Evolutionary conservation across 37 sponge, comb jelly and placozoan species (phyloP).

Genomic region (Aplysina aerophoba): DNA sequence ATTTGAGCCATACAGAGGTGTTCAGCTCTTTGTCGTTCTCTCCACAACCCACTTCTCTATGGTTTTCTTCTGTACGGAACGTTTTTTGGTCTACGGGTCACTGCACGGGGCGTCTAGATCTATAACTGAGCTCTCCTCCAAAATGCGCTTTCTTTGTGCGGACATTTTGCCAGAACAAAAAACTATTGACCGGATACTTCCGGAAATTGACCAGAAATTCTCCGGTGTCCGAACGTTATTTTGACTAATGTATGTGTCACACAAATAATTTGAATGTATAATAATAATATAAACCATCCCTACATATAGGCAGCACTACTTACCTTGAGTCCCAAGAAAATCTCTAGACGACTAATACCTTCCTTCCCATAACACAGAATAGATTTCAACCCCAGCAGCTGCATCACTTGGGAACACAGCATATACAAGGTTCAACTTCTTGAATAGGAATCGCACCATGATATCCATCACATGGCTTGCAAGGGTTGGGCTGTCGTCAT

Average conservation of each 20-base stretch:
- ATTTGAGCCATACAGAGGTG: constrained; percentile 41
- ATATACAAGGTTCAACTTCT: too few species aligned
- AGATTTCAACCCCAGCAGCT: too few species aligned
- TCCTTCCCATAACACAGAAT: too few species aligned
- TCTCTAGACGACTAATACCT: too few species aligned
- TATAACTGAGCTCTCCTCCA: not conserved
- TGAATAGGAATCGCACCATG: too few species aligned
- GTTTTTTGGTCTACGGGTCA: not conserved
- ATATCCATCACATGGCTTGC: too few species aligned
- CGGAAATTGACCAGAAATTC: constrained; percentile 45
- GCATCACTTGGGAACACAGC: too few species aligned
- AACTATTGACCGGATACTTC: constrained; percentile 7
- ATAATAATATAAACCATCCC: too few species aligned
- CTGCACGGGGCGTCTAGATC: not conserved
- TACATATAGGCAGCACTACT: too few species aligned
- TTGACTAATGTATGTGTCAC: constrained; percentile 3
- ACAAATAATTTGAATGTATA: too few species aligned
- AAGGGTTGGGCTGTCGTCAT: too few species aligned
- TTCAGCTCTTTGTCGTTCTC: constrained; percentile 34
- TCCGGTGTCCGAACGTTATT: constrained; percentile 42
- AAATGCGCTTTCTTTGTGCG: not conserved
- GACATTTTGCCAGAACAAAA: constrained; percentile 31
- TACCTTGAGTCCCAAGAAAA: too few species aligned
- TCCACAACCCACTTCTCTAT: constrained; percentile 48
- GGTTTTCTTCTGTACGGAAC: constrained; percentile 15